phyloP scores from a whole-genome alignment of 2,888 invertebrate species.

The Drosophila heteroneura region DNA sequence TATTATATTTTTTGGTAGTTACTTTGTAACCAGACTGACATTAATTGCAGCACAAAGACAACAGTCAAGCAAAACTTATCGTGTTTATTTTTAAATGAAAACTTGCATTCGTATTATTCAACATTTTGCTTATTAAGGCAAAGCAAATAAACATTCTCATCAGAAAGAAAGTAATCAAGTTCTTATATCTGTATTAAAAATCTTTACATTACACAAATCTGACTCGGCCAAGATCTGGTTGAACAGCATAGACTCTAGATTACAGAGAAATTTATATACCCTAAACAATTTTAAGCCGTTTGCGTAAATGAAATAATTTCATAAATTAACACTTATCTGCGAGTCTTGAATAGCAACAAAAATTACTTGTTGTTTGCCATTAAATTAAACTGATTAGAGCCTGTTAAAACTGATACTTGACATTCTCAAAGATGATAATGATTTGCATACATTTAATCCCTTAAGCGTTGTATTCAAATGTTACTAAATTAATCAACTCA shows the following conservation, averaged over 20 bases:
- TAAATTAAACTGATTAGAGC: background rate
- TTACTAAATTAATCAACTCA: background rate
- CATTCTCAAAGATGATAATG: background rate
- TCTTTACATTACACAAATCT: background rate
- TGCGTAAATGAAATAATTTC: background rate
- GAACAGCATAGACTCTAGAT: background rate
- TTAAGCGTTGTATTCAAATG: background rate
- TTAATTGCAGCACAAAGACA: constrained; percentile 1
- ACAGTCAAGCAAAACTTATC: background rate
- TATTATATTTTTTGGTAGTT: background rate
- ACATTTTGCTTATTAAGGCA: background rate
- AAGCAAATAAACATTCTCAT: background rate
- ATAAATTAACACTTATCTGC: background rate
- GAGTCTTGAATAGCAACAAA: background rate
- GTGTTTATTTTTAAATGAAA: background rate
- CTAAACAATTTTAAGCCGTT: background rate
- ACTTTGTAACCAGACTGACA: background rate
- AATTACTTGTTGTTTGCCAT: background rate
- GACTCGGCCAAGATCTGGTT: background rate
- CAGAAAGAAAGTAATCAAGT: background rate
- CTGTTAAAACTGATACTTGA: background rate
- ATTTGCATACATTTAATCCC: background rate
- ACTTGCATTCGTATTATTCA: background rate
- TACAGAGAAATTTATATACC: background rate
- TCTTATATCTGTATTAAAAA: background rate